Conservation (phyloP, 2,888 invertebrate species). For the Carcina quercana region DNA sequence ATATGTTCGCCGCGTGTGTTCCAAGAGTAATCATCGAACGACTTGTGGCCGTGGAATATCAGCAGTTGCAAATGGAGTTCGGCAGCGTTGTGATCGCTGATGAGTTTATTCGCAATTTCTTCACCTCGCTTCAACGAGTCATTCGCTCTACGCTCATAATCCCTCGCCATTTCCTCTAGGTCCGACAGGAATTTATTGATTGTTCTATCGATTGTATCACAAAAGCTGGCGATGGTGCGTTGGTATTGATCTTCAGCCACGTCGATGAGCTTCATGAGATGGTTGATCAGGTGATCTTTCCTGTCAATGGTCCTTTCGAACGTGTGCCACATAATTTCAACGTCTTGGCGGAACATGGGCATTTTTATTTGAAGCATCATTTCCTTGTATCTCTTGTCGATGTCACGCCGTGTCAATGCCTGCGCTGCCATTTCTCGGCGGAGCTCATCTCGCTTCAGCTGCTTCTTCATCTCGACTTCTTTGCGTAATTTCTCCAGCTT, state of each 20-base stretch:
- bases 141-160: slow-evolving; percentile 39
- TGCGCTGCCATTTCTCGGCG: slow-evolving; percentile 49
- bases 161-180: slow-evolving; percentile 40
- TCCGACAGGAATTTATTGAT: slow-evolving; percentile 62
- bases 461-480: slow-evolving; percentile 35
- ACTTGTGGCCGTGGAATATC: slow-evolving; percentile 46
- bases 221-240: slow-evolving; percentile 77
- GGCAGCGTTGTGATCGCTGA: slow-evolving; percentile 42
- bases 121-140: slow-evolving; percentile 37
- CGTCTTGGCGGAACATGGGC: slow-evolving; percentile 50
- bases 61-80: slow-evolving; percentile 59
- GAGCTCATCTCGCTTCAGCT: slow-evolving; percentile 44
- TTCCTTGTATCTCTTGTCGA: slow-evolving; percentile 50
- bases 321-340: slow-evolving; percentile 55
- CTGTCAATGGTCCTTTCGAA: slow-evolving; percentile 73
- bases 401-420: slow-evolving; percentile 31
- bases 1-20: slow-evolving; percentile 53
- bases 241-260: slow-evolving; percentile 78
- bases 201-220: slow-evolving; percentile 75
- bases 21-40: slow-evolving; percentile 49
- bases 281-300: slow-evolving; percentile 75
- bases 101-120: slow-evolving; percentile 32
- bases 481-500: slow-evolving; percentile 38
- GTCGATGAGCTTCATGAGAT: slow-evolving; percentile 72
- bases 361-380: slow-evolving; percentile 59